These are phyloP conservation scores for Lucilia cuprina DNA, from an alignment of 1,140 invertebrate species.

Conservation along the genomic window DNA sequence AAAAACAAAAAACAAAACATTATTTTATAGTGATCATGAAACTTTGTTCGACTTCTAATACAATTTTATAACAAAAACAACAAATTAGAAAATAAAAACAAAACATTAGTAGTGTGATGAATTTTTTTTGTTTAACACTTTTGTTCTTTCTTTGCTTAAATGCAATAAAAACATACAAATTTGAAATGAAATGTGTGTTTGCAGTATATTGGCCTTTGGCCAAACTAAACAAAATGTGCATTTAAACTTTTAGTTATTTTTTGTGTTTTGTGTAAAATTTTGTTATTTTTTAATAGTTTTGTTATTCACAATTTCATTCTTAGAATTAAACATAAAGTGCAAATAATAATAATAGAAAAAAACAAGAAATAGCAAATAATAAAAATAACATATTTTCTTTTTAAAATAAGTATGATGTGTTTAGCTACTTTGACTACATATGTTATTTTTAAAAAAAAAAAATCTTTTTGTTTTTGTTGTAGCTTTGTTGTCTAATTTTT, in stretches of 20 bases:
- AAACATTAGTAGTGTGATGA: neutral
- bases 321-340: neutral
- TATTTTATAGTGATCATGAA: neutral
- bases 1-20: too few species aligned
- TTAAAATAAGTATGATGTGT: too few species aligned
- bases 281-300: neutral
- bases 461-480: too few species aligned
- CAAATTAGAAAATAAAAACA: neutral
- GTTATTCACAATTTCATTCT: neutral
- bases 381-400: neutral
- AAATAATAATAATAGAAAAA: neutral
- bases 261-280: neutral
- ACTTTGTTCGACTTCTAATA: neutral
- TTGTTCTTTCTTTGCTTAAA: neutral
- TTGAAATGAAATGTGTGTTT: neutral
- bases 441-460: too few species aligned
- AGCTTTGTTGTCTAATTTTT: too few species aligned
- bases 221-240: neutral
- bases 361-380: neutral
- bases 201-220: conserved; percentile 1
- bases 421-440: too few species aligned
- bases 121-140: neutral
- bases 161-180: neutral
- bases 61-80: neutral
- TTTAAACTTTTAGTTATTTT: neutral